Evolutionary conservation across 2,113 vertebrate genomes (phyloP), one percentile per base, ranked within the genome.

Genomic region (Grallaria varia): DNA sequence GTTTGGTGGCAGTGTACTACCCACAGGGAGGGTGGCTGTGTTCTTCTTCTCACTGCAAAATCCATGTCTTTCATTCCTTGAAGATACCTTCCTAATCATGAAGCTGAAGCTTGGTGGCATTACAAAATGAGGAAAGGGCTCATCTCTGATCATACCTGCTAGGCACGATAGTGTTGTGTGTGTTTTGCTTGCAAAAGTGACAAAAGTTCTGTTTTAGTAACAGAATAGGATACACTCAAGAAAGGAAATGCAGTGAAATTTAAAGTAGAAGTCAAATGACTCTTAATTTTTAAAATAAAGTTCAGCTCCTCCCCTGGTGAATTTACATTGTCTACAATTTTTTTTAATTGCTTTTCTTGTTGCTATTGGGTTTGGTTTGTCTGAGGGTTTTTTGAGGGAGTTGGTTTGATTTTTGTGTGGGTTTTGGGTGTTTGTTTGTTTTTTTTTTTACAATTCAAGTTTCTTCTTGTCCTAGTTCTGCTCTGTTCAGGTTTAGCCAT

Each of bases 161-260:
- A 55, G 71, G 23, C 28, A 37, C 16, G 45, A 14, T 22, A 56
- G 62, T 35, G 23, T 35, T 74, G 25, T 11, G 11, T 39, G 33
- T 60, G 30, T n/a, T 84, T 79, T 68, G 47, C 74, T 75, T 72
- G 39, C 52, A 56, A 44, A 71, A 40, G 25, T 28, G 81, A 24
- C 35, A 20, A 4, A 74, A 59, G 28, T 72, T 82, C 53, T 47
- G 1, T 27, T 76, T 68, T 71, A 76, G 53, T 47, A 62, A 31
- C 37, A 76, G 35, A 92, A 47, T 56, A 90, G 79, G 47, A 59
- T 25, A 55, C 6, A 23, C 7, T 79, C 47, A 86, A 35, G 58
- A 78, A 93, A 93, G n/a, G 6, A 62, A 84, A 75, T 85, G 23
- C 19, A 50, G 25, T 85, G 40, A 84, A 84, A 71, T 80, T 84